Evolutionary conservation across 2,888 invertebrate genomes (phyloP), one percentile per base, ranked within the genome.

Genomic region (Machimus rusticus): DNA sequence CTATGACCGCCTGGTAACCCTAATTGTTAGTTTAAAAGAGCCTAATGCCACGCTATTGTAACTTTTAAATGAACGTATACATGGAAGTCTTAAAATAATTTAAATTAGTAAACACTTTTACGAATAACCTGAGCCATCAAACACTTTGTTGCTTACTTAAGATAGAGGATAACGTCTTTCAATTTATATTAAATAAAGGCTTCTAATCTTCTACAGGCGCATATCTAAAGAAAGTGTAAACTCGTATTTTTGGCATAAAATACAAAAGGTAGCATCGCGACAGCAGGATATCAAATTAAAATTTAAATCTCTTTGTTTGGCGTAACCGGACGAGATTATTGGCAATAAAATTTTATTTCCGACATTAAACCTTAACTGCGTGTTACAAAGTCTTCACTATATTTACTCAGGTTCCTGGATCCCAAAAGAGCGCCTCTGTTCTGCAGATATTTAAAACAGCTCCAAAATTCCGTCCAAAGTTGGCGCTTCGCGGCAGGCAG

Each of bases 311-410:
- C 76, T 76, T 76, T 76, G 76, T 76, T 31, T 39, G 34, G 34
- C 37, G 46, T 23, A 51, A 81, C 55, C 55, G 23, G 55, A 14
- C 28, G 51, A 55, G 51, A 81, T 81, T 81, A 81, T 81, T 55
- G 43, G 31, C 81, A 23, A 81, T 81, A 81, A 81, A 81, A 81
- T 51, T 51, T 81, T 46, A 51, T 51, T 51, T 23, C 39, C 14
- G 55, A 28, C 43, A 31, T 81, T 51, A 81, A 81, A 81, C 19
- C 51, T 81, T 81, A 81, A 81, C 37, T 31, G 81, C 46, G 14
- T 16, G 55, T 23, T 81, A 81, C 81, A 81, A 51, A 43, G 81
- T 81, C 34, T 39, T 37, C 9, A 23, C 78, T 39, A 55, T 51
- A 51, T 81, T 81, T 55, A 51, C 31, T 31, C 16, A 23, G 28